Evolutionary conservation across 2,113 vertebrate genomes (phyloP).

Genomic region (Dromiciops gliroides): DNA sequence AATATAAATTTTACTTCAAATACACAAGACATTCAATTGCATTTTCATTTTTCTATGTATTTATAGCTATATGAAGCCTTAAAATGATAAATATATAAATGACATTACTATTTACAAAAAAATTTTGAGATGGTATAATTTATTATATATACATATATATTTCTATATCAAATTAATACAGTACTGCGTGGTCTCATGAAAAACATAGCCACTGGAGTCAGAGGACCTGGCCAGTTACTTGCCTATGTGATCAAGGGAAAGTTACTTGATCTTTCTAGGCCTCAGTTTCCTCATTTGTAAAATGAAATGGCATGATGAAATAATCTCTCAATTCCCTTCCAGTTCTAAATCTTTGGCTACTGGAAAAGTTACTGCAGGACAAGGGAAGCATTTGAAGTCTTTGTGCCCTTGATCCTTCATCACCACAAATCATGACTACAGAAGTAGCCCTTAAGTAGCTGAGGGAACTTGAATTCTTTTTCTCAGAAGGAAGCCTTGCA

Average conservation of each 20-base stretch:
- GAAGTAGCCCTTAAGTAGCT: not conserved
- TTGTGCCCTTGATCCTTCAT: not conserved
- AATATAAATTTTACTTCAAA: conserved; percentile 29
- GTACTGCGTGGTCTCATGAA: not conserved
- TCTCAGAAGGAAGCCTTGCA: not conserved
- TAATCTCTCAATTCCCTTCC: not conserved
- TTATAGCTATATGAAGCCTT: not conserved
- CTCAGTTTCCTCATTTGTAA: not conserved
- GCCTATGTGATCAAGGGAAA: not conserved
- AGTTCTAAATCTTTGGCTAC: not conserved
- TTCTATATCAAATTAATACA: not conserved
- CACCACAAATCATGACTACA: not conserved
- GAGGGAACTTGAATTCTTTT: not conserved
- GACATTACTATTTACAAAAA: not conserved
- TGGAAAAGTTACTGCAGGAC: not conserved
- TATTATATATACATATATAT: not conserved
- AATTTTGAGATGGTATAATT: not conserved
- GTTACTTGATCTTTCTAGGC: not conserved
- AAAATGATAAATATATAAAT: not conserved
- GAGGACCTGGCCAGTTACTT: not conserved
- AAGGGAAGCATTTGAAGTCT: not conserved
- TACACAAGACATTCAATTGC: not conserved
- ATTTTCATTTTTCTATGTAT: not conserved
- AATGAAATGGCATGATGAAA: not conserved
- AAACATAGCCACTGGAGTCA: not conserved